Conservation (phyloP, 2,888 invertebrate species). For the Argynnis bischoffii region DNA sequence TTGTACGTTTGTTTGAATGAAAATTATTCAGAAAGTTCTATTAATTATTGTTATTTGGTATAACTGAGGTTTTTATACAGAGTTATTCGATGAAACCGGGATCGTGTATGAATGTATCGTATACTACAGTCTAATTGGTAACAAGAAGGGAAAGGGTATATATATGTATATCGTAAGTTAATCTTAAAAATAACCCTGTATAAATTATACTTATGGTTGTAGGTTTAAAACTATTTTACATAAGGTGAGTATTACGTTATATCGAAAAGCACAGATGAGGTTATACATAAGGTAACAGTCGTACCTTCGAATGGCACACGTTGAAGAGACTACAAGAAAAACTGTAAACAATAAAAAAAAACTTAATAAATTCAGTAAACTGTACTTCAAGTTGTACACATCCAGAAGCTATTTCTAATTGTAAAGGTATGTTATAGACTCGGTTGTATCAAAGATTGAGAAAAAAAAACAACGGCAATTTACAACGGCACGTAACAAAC, state of each 20-base stretch:
- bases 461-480: conserved; percentile 45
- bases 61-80: conserved; percentile 78
- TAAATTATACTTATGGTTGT: conserved; percentile 80
- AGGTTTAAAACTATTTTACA: conserved; percentile 68
- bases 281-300: conserved; percentile 70
- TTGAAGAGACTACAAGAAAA: conserved; percentile 66
- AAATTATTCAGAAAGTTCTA: conserved; percentile 31
- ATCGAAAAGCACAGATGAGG: conserved; percentile 76
- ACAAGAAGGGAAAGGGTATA: conserved; percentile 27
- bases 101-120: conserved; percentile 11
- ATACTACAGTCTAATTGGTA: conserved; percentile 27
- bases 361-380: conserved; percentile 62
- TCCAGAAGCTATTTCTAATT: conserved; percentile 32
- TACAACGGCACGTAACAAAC: conserved; percentile 47
- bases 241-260: conserved; percentile 76
- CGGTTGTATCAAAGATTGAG: conserved; percentile 26
- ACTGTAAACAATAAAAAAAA: conserved; percentile 66
- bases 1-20: conserved; percentile 30
- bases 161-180: conserved; percentile 46
- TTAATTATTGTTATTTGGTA: conserved; percentile 66
- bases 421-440: conserved; percentile 13
- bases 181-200: conserved; percentile 79
- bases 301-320: conserved; percentile 77
- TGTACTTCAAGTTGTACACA: conserved; percentile 78
- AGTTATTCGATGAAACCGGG: conserved; percentile 59